phyloP scores from a whole-genome alignment of 2,113 vertebrate species.

The Lophochroa leadbeateri region DNA sequence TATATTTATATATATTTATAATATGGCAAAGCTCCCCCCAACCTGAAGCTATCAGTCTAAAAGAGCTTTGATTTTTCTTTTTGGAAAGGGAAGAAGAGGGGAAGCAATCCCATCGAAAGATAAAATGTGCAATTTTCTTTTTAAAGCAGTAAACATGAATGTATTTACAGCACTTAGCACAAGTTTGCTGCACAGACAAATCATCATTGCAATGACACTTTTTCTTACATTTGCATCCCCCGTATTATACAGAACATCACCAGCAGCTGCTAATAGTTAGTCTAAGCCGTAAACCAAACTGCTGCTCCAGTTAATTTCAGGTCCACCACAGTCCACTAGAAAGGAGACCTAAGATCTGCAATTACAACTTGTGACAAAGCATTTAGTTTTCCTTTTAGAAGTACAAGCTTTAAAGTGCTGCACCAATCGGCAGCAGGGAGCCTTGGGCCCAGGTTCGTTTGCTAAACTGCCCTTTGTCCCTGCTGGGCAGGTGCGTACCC shows the following conservation, averaged over 20 bases:
- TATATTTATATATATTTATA: slow-evolving; percentile 76
- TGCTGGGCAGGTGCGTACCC: neutral
- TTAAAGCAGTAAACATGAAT: slow-evolving; percentile 78
- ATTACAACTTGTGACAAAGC: neutral
- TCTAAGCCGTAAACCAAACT: slow-evolving; percentile 40
- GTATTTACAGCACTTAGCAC: slow-evolving; percentile 76
- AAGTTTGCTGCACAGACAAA: slow-evolving; percentile 66
- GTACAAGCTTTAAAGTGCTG: neutral
- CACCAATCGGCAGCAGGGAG: neutral
- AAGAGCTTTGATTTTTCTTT: slow-evolving; percentile 65
- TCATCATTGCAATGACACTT: slow-evolving; percentile 54
- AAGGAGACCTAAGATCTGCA: neutral
- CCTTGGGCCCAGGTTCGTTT: neutral
- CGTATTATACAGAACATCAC: slow-evolving; percentile 56
- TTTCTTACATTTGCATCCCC: slow-evolving; percentile 63
- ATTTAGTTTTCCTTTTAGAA: neutral
- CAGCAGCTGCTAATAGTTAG: slow-evolving; percentile 37
- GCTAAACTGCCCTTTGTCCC: neutral
- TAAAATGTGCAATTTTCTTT: slow-evolving; percentile 77
- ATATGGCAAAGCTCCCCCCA: slow-evolving; percentile 72
- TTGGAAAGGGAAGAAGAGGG: slow-evolving; percentile 54
- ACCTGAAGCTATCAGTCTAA: slow-evolving; percentile 57
- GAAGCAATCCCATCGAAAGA: slow-evolving; percentile 72
- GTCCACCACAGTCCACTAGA: slow-evolving; percentile 37
- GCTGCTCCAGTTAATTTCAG: slow-evolving; percentile 63